Evolutionary conservation across 1,140 invertebrate species (phyloP).

Genomic region (Trichonephila inaurata): DNA sequence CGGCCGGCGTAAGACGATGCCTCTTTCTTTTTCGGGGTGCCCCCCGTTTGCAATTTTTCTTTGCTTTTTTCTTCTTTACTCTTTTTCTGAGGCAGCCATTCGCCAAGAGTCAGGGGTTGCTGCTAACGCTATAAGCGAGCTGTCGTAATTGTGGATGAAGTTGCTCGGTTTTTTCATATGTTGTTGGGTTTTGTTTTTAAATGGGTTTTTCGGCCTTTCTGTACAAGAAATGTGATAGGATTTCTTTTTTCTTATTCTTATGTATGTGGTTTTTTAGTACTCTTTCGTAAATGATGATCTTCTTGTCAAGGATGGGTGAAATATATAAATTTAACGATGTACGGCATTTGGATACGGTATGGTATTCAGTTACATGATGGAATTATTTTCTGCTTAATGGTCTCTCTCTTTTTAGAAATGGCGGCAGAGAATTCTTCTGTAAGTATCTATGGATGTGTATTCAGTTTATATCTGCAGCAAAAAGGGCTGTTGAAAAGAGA

Average conservation of each 20-base stretch:
- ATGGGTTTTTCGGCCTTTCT: conserved; percentile 26
- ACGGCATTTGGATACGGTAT: too few relatives aligned
- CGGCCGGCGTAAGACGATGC: conserved; percentile 46
- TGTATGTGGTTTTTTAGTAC: not conserved
- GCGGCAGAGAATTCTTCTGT: too few relatives aligned
- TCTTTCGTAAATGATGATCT: not conserved
- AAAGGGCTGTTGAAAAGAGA: too few relatives aligned
- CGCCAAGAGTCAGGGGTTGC: not conserved
- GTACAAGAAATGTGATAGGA: not conserved
- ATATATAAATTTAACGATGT: not conserved
- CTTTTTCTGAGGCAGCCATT: not conserved
- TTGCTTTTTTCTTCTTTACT: not conserved
- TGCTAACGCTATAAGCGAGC: not conserved
- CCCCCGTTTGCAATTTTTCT: conserved; percentile 1
- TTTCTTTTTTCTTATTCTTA: not conserved
- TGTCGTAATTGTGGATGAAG: conserved; percentile 38
- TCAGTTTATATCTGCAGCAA: too few relatives aligned
- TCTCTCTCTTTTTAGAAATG: too few relatives aligned
- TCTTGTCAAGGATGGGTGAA: not conserved
- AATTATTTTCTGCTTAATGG: not conserved
- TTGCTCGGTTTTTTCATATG: not conserved
- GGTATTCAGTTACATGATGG: not conserved
- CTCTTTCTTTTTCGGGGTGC: not conserved
- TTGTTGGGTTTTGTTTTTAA: conserved; percentile 28
- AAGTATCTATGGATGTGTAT: too few relatives aligned